Percentiles rank a stretch among this genome's conserved stretches.
phyloP scores from a whole-genome alignment of 2,113 vertebrate species.

The Dipodomys ordii region DNA sequence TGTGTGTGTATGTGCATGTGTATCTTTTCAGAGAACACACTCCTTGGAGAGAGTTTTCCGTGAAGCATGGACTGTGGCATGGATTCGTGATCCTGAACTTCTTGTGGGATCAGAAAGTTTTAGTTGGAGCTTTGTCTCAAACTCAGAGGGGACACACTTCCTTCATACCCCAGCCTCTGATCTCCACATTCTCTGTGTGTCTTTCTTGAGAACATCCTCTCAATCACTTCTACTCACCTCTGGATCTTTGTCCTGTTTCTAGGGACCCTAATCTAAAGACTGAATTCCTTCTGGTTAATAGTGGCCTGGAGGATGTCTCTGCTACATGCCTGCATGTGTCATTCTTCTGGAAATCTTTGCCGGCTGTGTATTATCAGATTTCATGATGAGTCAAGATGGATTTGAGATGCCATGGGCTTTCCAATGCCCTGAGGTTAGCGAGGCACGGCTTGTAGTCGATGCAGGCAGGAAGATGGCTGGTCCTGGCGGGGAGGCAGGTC shows the following conservation, averaged over 20 bases:
- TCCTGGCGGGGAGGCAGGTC: constrained; percentile 70
- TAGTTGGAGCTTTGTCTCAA: not conserved
- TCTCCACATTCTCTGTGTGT: not conserved
- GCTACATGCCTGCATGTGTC: not conserved
- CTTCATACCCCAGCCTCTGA: not conserved
- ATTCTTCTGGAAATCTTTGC: constrained; percentile 70
- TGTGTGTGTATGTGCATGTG: not conserved
- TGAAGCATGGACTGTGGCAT: not conserved
- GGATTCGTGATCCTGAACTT: not conserved
- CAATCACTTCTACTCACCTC: too few species aligned
- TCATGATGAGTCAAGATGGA: constrained; percentile 67
- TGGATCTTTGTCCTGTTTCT: not conserved
- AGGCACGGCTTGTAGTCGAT: constrained; percentile 63
- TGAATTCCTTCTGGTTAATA: not conserved
- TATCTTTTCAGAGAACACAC: not conserved
- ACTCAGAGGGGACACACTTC: not conserved
- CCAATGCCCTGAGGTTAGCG: constrained; percentile 60
- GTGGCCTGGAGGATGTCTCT: not conserved
- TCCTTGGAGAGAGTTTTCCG: not conserved
- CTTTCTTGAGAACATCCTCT: not conserved
- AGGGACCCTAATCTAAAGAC: not conserved
- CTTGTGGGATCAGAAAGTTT: not conserved
- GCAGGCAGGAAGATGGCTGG: constrained; percentile 53
- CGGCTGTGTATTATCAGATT: constrained; percentile 49
- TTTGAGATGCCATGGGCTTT: constrained; percentile 70